These are phyloP conservation scores for Cryptus viduatorius DNA, from an alignment of 2,888 invertebrate species.

Conservation along the genomic window DNA sequence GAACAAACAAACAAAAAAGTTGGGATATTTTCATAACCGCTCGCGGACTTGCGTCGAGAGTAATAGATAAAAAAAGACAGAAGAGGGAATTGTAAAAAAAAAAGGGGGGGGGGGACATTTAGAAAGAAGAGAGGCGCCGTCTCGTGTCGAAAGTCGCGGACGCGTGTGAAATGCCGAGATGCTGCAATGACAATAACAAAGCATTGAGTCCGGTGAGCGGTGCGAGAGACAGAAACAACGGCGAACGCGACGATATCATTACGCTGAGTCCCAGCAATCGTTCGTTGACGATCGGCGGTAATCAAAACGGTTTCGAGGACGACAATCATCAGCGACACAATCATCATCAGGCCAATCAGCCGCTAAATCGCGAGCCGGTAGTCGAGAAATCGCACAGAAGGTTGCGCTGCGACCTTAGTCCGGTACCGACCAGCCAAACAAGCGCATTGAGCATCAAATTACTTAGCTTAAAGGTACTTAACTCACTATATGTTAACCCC, in stretches of 20 bases:
- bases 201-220: conserved; percentile 83
- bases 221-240: conserved; percentile 53
- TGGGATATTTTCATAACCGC: neutral
- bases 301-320: conserved; percentile 80
- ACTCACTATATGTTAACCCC: no score
- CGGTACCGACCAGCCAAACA: conserved; percentile 81
- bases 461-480: conserved; percentile 80
- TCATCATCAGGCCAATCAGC: conserved; percentile 50
- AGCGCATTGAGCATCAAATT: conserved; percentile 81
- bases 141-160: conserved; percentile 53
- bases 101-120: conserved; percentile 62
- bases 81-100: conserved; percentile 14
- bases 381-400: conserved; percentile 83
- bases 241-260: conserved; percentile 76
- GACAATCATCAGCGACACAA: conserved; percentile 71
- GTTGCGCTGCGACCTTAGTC: conserved; percentile 83
- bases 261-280: conserved; percentile 72
- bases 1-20: neutral
- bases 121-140: conserved; percentile 74
- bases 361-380: conserved; percentile 66
- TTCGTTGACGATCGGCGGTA: conserved; percentile 77
- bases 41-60: conserved; percentile 1
- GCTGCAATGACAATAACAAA: conserved; percentile 84
- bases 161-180: conserved; percentile 84
- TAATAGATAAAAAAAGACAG: neutral